Evolutionary conservation across 2,888 invertebrate species (phyloP).

Genomic region (Iselma pallidipennis): DNA sequence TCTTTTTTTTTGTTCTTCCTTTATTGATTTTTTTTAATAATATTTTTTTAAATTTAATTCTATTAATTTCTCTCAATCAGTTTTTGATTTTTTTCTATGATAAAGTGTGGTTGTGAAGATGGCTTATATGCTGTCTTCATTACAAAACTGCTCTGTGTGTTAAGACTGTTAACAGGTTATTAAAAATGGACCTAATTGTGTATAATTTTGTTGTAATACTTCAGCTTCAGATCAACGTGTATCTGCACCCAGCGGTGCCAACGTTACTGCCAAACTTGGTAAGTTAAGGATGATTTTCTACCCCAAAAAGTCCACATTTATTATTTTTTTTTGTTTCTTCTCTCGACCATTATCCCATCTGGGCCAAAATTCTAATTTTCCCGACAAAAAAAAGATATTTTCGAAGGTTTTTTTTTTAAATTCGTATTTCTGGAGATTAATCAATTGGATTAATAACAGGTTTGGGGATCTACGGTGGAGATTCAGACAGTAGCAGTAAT

Average conservation of each 20-base stretch:
- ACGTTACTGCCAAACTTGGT: slow-evolving; percentile 90
- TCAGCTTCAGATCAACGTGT: slow-evolving; percentile 55
- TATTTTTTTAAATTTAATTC: no score
- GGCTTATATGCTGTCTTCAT: slow-evolving; percentile 19
- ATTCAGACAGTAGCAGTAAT: slow-evolving; percentile 62
- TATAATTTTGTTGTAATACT: slow-evolving; percentile 53
- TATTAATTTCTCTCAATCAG: no score
- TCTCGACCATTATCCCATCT: no score
- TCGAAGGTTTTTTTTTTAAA: background rate
- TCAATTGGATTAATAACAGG: slow-evolving; percentile 57
- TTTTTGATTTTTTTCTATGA: background rate
- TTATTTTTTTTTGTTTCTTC: slow-evolving; percentile 11
- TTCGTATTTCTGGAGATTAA: slow-evolving; percentile 8
- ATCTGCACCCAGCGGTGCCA: slow-evolving; percentile 63
- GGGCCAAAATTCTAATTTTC: no score
- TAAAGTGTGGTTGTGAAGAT: slow-evolving; percentile 1
- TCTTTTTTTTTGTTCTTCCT: slow-evolving; percentile 6
- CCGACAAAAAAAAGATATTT: no score
- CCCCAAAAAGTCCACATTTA: slow-evolving; percentile 10
- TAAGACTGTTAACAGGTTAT: slow-evolving; percentile 53
- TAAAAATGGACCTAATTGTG: slow-evolving; percentile 47
- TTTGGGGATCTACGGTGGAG: slow-evolving; percentile 80
- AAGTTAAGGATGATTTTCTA: slow-evolving; percentile 61
- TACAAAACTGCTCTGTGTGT: slow-evolving; percentile 13
- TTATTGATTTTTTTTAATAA: slow-evolving; percentile 1